These are phyloP conservation scores for Alitta virens DNA, from an alignment of 2,888 invertebrate species.

Conservation along the genomic window DNA sequence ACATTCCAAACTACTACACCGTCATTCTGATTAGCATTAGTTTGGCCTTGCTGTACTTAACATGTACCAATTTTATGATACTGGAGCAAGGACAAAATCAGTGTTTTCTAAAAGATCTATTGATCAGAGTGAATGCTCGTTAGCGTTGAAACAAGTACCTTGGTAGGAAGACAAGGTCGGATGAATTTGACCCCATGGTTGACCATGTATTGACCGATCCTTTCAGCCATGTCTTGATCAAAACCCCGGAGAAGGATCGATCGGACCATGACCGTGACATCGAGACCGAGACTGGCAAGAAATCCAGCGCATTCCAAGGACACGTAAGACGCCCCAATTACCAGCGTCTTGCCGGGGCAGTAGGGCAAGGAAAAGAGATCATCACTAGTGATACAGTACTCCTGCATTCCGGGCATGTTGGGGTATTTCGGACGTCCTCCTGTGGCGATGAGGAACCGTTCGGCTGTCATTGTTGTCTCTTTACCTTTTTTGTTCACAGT, in stretches of 20 bases:
- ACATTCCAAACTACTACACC: no score
- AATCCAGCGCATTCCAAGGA: conserved; percentile 65
- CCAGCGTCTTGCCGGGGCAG: conserved; percentile 62
- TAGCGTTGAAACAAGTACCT: no score
- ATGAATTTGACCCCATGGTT: conserved; percentile 60
- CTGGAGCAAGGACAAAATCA: no score
- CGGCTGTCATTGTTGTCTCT: conserved; percentile 55
- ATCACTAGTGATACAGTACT: conserved; percentile 62
- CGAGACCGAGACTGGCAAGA: conserved; percentile 51
- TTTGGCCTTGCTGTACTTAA: no score
- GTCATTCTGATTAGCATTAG: background rate
- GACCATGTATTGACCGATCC: conserved; percentile 61
- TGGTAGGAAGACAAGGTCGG: conserved; percentile 55
- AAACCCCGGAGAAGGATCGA: conserved; percentile 65
- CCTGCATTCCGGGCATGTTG: conserved; percentile 58
- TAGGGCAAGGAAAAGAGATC: conserved; percentile 62
- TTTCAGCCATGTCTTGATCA: conserved; percentile 64
- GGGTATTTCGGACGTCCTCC: conserved; percentile 62
- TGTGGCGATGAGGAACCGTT: conserved; percentile 60
- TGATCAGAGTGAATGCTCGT: no score
- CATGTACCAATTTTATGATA: background rate
- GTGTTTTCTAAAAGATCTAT: no score
- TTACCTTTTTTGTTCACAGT: conserved; percentile 52
- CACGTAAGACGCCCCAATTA: conserved; percentile 64
- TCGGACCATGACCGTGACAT: conserved; percentile 60